These are phyloP conservation scores for Thomomys bottae DNA, from an alignment of 2,113 vertebrate genomes.

Conservation along the genomic window DNA sequence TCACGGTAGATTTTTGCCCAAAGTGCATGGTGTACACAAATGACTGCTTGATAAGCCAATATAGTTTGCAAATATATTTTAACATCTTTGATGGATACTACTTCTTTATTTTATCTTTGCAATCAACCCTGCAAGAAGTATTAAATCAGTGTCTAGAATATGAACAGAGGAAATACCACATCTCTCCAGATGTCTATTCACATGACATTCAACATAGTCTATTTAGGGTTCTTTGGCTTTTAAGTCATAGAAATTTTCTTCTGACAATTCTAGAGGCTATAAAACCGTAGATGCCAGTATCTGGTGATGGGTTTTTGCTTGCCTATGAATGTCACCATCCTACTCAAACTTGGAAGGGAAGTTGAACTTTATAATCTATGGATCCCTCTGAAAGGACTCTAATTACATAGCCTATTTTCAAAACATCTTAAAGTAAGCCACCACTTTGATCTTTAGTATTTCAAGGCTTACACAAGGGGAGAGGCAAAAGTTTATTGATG, in stretches of 20 bases:
- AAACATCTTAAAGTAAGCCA: fast-evolving
- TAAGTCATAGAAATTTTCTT: background rate
- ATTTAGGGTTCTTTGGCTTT: background rate
- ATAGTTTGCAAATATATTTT: background rate
- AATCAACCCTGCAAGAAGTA: background rate
- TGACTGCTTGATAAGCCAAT: background rate
- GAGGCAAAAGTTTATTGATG: background rate
- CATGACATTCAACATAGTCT: background rate
- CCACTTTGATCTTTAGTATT: background rate
- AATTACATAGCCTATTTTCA: fast-evolving
- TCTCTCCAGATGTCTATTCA: constrained; percentile 25
- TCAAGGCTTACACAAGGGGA: background rate
- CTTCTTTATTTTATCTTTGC: background rate
- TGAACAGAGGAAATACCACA: background rate
- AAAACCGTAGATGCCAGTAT: background rate
- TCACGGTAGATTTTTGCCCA: constrained; percentile 9
- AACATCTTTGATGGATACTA: background rate
- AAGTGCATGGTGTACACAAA: background rate
- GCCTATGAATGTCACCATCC: too few relatives aligned
- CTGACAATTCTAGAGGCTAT: background rate
- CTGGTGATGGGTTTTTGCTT: background rate
- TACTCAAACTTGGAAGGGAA: background rate
- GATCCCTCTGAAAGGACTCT: fast-evolving
- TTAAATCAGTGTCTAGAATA: constrained; percentile 5
- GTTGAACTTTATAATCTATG: fast-evolving